Base-by-base conservation (phyloP, 23 tunicate species). In the Botrylloides violaceus region DNA sequence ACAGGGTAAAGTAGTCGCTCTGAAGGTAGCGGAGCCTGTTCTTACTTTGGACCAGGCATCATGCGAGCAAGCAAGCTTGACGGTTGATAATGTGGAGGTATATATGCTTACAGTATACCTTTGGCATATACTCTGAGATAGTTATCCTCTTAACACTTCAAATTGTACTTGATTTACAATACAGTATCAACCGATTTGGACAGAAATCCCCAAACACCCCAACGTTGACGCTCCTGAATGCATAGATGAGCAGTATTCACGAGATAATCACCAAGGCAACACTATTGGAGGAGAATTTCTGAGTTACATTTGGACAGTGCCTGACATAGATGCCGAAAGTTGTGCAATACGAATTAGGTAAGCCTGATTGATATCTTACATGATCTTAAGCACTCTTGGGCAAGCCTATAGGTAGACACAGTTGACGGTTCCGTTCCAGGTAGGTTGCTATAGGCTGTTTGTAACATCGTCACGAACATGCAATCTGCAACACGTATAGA, bases 251-350 rank as follows among this genome's bases (percentile, higher is more conserved):
- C 81, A 35, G 21, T 80, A 61, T 28, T 83, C 97, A 66, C 84
- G 90, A 72, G 97, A 90, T 58, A 90, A 90, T 70, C 97, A 90
- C 59, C 79, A 78, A 29, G 97, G 97, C 29, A 90, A 90, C 87
- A 56, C 75, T 30, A 58, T 83, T n/a, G 97, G 90, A 2, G 97
- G 97, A 34, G 60, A 83, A 36, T 77, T 83, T 4, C 34, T 80
- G 37, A 63, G 32, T 34, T 90, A 73, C 71, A 83, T 77, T 30
- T 90, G 97, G 97, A 90, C 97, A 2, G 79, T 90, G 47, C 74
- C 74, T 18, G 74, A 68, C 21, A 68, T 37, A 21, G 24, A 68
- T 6, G 56, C 43, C 9, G 74, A 43, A 6, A 59, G 21, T 43
- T 68, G 74, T 22, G 47, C 74, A 1, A 18, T 68, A 22, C 36